Percentiles rank a stretch among this genome's conserved stretches.
These are phyloP conservation scores for Leucoma salicis DNA, from an alignment of 2,888 invertebrate species.

Conservation along the genomic window DNA sequence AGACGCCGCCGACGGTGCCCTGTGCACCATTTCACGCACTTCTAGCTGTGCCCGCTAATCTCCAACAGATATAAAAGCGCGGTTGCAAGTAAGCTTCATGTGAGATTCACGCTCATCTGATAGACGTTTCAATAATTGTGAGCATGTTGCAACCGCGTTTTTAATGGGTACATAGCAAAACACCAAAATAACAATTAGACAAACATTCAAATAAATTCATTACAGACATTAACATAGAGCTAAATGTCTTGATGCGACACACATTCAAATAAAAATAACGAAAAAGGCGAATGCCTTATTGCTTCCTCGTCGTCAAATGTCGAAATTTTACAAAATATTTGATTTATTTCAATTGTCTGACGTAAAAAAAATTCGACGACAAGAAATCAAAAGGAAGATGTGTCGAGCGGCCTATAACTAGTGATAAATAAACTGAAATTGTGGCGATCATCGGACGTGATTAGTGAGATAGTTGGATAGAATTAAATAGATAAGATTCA, in stretches of 20 bases:
- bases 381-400: slow-evolving; percentile 43
- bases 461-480: slow-evolving; percentile 44
- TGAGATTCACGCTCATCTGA: slow-evolving; percentile 9
- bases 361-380: slow-evolving; percentile 57
- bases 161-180: slow-evolving; percentile 39
- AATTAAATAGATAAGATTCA: slow-evolving; percentile 41
- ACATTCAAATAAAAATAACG: slow-evolving; percentile 65
- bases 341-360: too few relatives aligned
- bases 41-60: slow-evolving; percentile 63
- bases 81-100: slow-evolving; percentile 50
- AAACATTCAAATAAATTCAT: slow-evolving; percentile 63
- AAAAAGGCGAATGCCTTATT: slow-evolving; percentile 56
- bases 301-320: slow-evolving; percentile 44
- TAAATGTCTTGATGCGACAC: slow-evolving; percentile 59
- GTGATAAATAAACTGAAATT: slow-evolving; percentile 44
- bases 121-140: slow-evolving; percentile 5
- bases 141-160: slow-evolving; percentile 57
- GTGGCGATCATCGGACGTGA: slow-evolving; percentile 43
- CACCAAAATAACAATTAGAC: slow-evolving; percentile 59
- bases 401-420: slow-evolving; percentile 47
- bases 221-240: slow-evolving; percentile 59
- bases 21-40: slow-evolving; percentile 68
- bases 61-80: slow-evolving; percentile 60
- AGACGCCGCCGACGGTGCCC: slow-evolving; percentile 62
- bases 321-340: background rate